Conservation (phyloP, 1,140 invertebrate genomes). For the Diabrotica virgifera region DNA sequence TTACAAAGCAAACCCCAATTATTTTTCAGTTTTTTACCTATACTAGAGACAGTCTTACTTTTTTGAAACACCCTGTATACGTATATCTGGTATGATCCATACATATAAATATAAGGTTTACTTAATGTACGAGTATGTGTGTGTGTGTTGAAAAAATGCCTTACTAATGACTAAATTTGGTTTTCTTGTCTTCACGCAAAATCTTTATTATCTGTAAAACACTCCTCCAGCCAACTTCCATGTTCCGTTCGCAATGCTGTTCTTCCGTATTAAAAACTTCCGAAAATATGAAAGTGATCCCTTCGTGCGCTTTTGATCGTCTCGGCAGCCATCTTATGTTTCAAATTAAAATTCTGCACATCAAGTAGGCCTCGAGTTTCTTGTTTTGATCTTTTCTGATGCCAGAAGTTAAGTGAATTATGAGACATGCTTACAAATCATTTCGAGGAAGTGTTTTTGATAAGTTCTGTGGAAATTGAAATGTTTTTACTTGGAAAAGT, state of each 20-base stretch:
- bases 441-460: not conserved
- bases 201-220: too few relatives aligned
- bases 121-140: too few relatives aligned
- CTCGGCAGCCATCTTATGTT: conserved; percentile 1
- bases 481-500: not conserved
- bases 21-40: too few relatives aligned
- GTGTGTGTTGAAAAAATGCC: too few relatives aligned
- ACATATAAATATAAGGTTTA: too few relatives aligned
- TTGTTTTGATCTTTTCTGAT: not conserved
- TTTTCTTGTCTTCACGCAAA: too few relatives aligned
- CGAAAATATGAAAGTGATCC: not conserved
- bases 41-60: too few relatives aligned
- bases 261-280: conserved; percentile 1
- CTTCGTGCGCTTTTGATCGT: not conserved
- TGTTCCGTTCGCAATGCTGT: not conserved
- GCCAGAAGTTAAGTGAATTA: not conserved
- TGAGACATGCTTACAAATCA: not conserved
- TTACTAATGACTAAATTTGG: too few relatives aligned
- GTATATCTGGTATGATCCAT: too few relatives aligned
- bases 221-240: not conserved
- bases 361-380: conserved; percentile 1
- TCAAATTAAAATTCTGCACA: conserved; percentile 3
- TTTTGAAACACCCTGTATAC: too few relatives aligned
- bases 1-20: too few relatives aligned
- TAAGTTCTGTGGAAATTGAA: not conserved